These are phyloP conservation scores for Micronycteris hirsuta DNA, from an alignment of 2,113 vertebrate genomes.

Conservation along the genomic window DNA sequence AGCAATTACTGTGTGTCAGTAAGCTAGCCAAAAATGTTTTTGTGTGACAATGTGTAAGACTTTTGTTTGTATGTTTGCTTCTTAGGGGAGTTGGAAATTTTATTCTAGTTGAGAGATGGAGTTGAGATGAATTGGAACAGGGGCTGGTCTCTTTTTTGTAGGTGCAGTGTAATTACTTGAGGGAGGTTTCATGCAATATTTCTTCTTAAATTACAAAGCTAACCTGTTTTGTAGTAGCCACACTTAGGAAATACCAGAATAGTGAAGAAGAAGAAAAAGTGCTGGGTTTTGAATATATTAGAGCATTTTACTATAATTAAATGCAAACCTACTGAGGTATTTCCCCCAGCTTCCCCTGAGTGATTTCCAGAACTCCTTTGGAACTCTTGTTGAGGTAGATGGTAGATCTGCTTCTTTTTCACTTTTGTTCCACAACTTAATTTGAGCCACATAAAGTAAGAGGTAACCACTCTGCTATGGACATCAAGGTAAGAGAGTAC, in stretches of 20 bases:
- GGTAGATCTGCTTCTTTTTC: neutral
- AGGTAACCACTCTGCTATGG: neutral
- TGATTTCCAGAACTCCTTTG: neutral
- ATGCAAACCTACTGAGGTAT: neutral
- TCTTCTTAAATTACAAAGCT: neutral
- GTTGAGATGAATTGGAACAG: neutral
- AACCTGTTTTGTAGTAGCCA: neutral
- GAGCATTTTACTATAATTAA: neutral
- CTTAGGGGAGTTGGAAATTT: neutral
- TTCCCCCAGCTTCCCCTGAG: neutral
- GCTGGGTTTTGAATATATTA: neutral
- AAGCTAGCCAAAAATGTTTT: neutral
- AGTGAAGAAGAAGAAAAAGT: neutral
- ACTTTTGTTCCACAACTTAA: neutral
- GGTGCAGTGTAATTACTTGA: neutral
- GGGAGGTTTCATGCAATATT: neutral
- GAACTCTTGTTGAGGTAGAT: neutral
- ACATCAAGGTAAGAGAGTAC: neutral
- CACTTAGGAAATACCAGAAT: neutral
- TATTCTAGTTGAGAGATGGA: neutral
- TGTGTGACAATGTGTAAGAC: neutral
- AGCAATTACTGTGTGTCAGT: neutral
- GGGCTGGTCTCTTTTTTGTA: neutral
- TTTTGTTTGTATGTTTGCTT: neutral
- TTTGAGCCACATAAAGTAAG: neutral